Evolutionary conservation across 2,113 vertebrate genomes (phyloP).

Genomic region (Craseonycteris thonglongyai): DNA sequence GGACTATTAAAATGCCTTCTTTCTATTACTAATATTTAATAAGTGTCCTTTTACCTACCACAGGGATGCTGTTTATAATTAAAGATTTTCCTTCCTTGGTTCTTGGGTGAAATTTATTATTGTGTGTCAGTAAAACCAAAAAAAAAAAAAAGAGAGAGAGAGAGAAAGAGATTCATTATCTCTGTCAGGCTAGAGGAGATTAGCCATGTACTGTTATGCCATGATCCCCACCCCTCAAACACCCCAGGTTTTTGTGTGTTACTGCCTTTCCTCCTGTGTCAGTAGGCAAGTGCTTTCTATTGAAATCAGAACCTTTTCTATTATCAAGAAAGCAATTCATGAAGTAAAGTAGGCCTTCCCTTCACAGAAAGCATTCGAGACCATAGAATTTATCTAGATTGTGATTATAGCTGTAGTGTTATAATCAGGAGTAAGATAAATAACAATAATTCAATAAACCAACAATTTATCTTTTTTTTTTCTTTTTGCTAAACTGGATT

Average conservation of each 20-base stretch:
- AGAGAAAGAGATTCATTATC: neutral
- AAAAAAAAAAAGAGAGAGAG: neutral
- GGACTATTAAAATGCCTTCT: neutral
- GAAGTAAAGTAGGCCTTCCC: neutral
- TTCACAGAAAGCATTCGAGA: neutral
- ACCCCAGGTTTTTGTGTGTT: neutral
- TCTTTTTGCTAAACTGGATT: neutral
- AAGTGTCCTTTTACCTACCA: neutral
- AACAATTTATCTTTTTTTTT: neutral
- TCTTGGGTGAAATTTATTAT: constrained; percentile 13
- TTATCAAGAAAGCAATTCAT: neutral
- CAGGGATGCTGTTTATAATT: neutral
- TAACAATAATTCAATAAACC: neutral
- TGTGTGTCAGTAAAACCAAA: neutral
- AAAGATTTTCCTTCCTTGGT: neutral
- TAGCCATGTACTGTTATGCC: neutral
- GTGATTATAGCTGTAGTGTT: neutral
- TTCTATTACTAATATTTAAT: neutral
- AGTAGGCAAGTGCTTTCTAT: neutral
- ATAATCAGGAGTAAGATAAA: neutral
- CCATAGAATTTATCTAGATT: neutral
- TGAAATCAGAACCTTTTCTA: neutral
- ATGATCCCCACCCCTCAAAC: fast-evolving
- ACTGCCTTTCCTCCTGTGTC: neutral
- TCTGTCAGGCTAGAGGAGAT: neutral